These are phyloP conservation scores for Poeciliopsis gracilis DNA, from an alignment of 2,797 vertebrate genomes.

Conservation along the genomic window DNA sequence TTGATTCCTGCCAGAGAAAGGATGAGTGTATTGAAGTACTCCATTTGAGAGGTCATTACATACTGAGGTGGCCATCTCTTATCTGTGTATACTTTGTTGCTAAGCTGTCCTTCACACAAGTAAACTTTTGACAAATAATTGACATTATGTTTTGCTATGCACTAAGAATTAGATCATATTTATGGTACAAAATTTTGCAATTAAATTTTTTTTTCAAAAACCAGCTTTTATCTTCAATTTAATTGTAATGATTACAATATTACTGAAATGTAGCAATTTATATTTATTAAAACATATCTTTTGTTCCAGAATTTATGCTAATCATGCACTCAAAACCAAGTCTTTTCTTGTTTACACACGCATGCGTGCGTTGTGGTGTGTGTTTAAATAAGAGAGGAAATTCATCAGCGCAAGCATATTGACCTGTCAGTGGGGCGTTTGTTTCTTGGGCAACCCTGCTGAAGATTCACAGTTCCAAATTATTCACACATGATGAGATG, in stretches of 20 bases:
- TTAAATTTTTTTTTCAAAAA: background rate
- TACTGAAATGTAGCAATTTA: background rate
- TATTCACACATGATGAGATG: conserved; percentile 79
- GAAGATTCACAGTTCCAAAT: conserved; percentile 61
- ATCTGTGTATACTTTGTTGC: conserved; percentile 45
- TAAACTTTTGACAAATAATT: conserved; percentile 40
- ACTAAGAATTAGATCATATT: background rate
- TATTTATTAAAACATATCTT: background rate
- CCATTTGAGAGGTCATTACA: conserved; percentile 62
- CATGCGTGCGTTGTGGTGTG: background rate
- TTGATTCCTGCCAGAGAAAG: conserved; percentile 62
- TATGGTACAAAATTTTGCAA: background rate
- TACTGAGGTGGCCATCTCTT: conserved; percentile 57
- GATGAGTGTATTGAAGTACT: conserved; percentile 63
- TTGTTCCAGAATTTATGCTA: background rate
- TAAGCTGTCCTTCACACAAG: conserved; percentile 52
- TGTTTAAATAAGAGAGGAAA: conserved; percentile 29
- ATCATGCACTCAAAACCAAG: background rate
- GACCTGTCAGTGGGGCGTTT: conserved; percentile 69
- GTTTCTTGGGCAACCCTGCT: conserved; percentile 55
- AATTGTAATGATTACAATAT: background rate
- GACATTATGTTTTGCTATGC: background rate
- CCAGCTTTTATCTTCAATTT: background rate
- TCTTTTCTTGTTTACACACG: background rate
- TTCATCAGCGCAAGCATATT: conserved; percentile 73